Percentiles rank a stretch among this genome's conserved stretches.
phyloP scores from a whole-genome alignment of 2,888 invertebrate species.

The Zele albiditarsus region DNA sequence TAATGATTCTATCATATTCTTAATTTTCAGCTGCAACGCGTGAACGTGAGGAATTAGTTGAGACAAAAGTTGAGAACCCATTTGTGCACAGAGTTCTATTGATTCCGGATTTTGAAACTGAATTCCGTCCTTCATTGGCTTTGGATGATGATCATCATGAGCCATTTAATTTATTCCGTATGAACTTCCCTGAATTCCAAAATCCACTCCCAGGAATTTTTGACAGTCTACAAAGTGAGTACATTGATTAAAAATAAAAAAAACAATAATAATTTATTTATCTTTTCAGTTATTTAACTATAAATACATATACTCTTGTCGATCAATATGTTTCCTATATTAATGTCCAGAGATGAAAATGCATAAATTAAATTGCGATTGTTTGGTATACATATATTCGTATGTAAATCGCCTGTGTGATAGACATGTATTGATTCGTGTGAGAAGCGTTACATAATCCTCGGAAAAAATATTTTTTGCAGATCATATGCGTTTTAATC shows the following conservation, averaged over 20 bases:
- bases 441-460: neutral
- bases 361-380: neutral
- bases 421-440: neutral
- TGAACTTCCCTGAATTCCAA: neutral
- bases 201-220: neutral
- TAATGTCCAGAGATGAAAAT: neutral
- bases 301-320: neutral
- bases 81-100: neutral
- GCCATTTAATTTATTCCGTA: neutral
- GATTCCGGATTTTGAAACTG: neutral
- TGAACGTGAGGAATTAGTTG: neutral
- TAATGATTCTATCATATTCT: neutral
- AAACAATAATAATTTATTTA: neutral
- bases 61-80: neutral
- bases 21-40: slow-evolving; percentile 20
- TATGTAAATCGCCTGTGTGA: neutral
- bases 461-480: neutral
- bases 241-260: neutral
- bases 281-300: neutral
- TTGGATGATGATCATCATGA: slow-evolving; percentile 5
- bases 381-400: neutral
- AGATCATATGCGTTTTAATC: neutral
- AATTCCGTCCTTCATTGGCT: slow-evolving; percentile 1
- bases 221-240: neutral
- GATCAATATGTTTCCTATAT: neutral